Evolutionary conservation across 2,113 vertebrate species (phyloP).

Genomic region (Tenrec ecaudatus): DNA sequence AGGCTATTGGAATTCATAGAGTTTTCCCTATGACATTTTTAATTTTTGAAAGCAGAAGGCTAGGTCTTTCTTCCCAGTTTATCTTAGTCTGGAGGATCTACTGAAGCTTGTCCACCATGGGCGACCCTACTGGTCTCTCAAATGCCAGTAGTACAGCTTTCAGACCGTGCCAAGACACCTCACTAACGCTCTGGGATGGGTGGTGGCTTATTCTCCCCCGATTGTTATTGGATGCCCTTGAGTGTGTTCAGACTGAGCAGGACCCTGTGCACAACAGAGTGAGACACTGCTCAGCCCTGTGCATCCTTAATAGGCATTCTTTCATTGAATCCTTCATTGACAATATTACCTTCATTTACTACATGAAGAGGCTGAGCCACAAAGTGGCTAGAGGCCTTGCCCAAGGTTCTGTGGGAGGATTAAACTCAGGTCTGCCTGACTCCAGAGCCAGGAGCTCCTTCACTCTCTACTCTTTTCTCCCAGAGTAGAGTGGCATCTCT

Average conservation of each 20-base stretch:
- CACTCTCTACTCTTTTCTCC: background rate
- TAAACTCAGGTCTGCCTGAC: background rate
- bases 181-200: background rate
- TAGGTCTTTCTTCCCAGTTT: background rate
- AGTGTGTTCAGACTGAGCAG: too few relatives aligned
- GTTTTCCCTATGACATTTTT: background rate
- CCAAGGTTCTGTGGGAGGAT: background rate
- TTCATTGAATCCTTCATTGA: background rate
- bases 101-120: background rate
- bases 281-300: too few relatives aligned
- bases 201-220: background rate
- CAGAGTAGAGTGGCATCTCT: background rate
- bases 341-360: rapidly evolving
- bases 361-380: background rate
- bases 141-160: background rate
- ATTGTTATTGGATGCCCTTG: too few relatives aligned
- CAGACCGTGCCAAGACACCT: background rate
- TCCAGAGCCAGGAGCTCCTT: background rate
- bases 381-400: background rate
- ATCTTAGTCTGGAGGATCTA: background rate
- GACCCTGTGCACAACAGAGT: too few relatives aligned
- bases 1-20: background rate
- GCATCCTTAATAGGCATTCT: rapidly evolving
- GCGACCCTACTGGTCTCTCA: background rate
- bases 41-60: background rate